These are phyloP conservation scores for Chloropsis hardwickii DNA, from an alignment of 2,113 vertebrate species.

Conservation along the genomic window DNA sequence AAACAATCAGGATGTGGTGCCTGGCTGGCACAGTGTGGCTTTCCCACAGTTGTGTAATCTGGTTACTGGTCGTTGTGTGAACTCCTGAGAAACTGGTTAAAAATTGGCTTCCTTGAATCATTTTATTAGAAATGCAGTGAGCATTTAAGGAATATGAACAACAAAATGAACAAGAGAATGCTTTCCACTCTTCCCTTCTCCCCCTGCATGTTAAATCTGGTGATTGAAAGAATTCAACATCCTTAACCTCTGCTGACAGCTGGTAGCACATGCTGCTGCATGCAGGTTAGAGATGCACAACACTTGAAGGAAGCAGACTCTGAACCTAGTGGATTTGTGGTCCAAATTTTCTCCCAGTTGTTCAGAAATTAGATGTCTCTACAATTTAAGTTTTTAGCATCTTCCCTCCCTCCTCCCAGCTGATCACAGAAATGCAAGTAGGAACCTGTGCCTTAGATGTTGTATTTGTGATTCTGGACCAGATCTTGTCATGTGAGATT, in stretches of 20 bases:
- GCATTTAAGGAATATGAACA: neutral
- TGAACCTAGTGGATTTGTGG: neutral
- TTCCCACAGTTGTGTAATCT: slow-evolving; percentile 45
- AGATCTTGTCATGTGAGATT: neutral
- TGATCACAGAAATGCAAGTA: neutral
- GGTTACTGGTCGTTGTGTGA: neutral
- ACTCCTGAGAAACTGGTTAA: neutral
- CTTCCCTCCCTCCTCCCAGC: neutral
- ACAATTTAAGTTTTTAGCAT: neutral
- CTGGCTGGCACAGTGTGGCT: neutral
- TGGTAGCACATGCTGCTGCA: neutral
- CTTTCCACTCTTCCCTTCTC: neutral
- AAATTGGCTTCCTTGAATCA: neutral
- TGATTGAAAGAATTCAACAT: neutral
- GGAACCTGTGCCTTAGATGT: neutral
- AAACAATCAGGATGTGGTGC: slow-evolving; percentile 6
- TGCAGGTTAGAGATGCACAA: neutral
- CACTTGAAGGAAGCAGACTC: neutral
- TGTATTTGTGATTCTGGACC: neutral
- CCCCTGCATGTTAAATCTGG: neutral
- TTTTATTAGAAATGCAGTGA: neutral
- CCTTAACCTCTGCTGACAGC: neutral
- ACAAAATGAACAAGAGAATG: neutral
- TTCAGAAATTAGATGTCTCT: neutral
- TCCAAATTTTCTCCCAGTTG: neutral